Base-by-base conservation (phyloP, 2,888 invertebrate species). In the Trissolcus japonicus region DNA sequence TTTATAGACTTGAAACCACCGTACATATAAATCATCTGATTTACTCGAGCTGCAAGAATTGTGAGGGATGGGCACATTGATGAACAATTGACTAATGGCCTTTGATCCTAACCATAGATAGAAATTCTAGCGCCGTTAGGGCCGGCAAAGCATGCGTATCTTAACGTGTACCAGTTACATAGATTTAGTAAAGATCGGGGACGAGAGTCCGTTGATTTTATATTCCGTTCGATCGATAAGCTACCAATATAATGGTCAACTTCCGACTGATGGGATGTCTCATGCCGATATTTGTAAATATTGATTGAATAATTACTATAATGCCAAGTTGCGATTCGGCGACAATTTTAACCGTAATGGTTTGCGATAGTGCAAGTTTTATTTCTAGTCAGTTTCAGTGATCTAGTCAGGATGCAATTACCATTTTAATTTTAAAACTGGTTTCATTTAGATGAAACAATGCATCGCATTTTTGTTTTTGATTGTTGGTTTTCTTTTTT, bases 321-420 rank as follows among this genome's bases (percentile, higher is more conserved):
- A 51, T 21, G 51, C 19, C 19, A 16, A 56, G 62, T 75, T 74
- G 62, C 55, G 68, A 68, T 59, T 63, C 62, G 14, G 40, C 35
- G 9, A 35, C 35, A 35, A 0, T 35, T 2, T 35, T 9, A 35
- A 2, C 6, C 11, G 1, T 9, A 35, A 11, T 35, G 7, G 9
- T 9, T 29, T 29, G 29, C 29, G 6, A 29, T 29, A 11, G 1
- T 11, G 11, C 9, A 35, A 35, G 35, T 35, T 35, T 35, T 35
- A 2, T 1, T 35, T 88, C 88, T 88, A 88, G 88, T 88, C 88
- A 80, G 79, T 82, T 83, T 71, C 80, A 77, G 83, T 78, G 80
- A 83, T 88, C 88, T 88, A 88, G 88, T 88, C 88, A 81, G 80
- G 78, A 76, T 74, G 78, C 80, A 71, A 80, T 83, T 84, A 14